A percentile compares a stretch with the other conserved stretches of the same genome.
Conservation (phyloP, 2,797 vertebrate genomes). For the Enteromius radiatus region DNA sequence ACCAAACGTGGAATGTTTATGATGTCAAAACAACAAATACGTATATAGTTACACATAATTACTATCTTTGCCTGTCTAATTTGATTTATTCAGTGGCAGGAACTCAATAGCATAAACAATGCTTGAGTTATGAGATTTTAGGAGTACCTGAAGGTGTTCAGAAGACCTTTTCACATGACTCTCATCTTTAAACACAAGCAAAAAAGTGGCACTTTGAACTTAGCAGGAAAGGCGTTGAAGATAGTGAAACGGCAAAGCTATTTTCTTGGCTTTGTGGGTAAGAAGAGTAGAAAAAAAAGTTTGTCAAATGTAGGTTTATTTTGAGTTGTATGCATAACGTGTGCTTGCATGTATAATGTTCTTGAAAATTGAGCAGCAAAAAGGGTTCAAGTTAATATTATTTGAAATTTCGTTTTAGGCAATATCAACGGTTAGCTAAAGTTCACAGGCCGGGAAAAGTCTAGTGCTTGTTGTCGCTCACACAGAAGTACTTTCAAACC, state of each 20-base stretch:
- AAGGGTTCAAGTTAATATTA: neutral
- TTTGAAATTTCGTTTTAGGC: neutral
- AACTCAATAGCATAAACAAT: neutral
- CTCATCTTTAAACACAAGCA: neutral
- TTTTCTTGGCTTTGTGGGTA: neutral
- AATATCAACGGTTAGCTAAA: neutral
- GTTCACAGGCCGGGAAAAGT: neutral
- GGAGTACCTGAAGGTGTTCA: constrained; percentile 5
- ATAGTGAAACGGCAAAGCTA: neutral
- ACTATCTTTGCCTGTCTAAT: constrained; percentile 15
- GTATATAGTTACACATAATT: neutral
- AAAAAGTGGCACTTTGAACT: neutral
- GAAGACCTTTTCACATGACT: constrained; percentile 30
- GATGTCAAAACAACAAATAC: constrained; percentile 11
- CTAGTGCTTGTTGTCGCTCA: neutral
- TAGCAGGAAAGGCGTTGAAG: neutral
- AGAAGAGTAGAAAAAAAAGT: neutral
- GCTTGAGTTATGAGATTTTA: neutral
- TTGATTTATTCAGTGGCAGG: neutral
- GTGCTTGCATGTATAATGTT: neutral
- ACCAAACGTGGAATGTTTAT: constrained; percentile 12
- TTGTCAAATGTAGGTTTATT: neutral
- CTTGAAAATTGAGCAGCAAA: neutral
- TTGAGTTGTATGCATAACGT: neutral
- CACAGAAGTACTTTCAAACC: neutral